A percentile compares a stretch with the other conserved stretches of the same genome.
phyloP scores from a whole-genome alignment of 2,888 invertebrate genomes.

The Leucozona laternaria region DNA sequence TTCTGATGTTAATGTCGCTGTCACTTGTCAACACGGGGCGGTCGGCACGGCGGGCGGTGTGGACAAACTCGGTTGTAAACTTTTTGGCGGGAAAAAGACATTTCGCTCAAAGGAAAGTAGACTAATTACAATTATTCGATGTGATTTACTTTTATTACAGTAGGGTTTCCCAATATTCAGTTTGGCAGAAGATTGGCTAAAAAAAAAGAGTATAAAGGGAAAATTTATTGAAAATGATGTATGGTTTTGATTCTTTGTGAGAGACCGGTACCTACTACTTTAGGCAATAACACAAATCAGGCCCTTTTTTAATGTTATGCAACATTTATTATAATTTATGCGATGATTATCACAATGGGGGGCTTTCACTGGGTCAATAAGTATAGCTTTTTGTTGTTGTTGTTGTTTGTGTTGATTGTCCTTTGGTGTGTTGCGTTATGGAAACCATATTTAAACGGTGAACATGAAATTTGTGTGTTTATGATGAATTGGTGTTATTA shows the following conservation, averaged over 20 bases:
- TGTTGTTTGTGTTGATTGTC: constrained; percentile 29
- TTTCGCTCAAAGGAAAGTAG: constrained; percentile 21
- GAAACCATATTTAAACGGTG: constrained; percentile 17
- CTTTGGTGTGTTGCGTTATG: constrained; percentile 43
- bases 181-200: constrained; percentile 12
- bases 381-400: background rate
- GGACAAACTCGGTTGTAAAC: constrained; percentile 16
- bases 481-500: constrained; percentile 50
- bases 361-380: constrained; percentile 52
- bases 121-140: constrained; percentile 18
- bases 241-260: constrained; percentile 44
- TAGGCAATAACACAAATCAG: background rate
- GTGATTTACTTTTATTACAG: constrained; percentile 44
- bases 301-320: constrained; percentile 17
- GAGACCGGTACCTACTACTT: background rate
- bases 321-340: constrained; percentile 22
- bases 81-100: constrained; percentile 48
- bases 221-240: constrained; percentile 2
- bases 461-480: constrained; percentile 25
- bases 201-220: constrained; percentile 12
- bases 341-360: constrained; percentile 6
- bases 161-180: constrained; percentile 45
- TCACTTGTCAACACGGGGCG: constrained; percentile 12
- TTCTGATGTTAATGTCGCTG: constrained; percentile 8
- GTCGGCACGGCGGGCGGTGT: constrained; percentile 9